phyloP scores from a whole-genome alignment of 1,140 invertebrate species.

The Drosophila virilis region DNA sequence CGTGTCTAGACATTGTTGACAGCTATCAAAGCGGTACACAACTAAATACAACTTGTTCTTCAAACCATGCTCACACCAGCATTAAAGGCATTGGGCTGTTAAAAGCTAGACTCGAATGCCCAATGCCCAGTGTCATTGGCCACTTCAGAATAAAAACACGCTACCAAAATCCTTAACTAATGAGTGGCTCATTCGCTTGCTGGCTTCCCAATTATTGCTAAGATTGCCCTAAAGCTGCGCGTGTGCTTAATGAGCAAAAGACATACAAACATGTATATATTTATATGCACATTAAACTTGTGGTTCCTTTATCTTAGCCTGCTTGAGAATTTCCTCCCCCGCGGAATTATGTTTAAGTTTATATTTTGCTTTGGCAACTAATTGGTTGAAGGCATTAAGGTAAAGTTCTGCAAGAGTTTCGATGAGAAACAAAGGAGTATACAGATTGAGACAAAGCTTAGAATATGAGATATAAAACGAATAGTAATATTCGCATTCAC shows the following conservation, averaged over 20 bases:
- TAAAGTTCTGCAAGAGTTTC: too few species aligned
- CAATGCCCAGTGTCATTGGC: not conserved
- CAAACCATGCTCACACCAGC: not conserved
- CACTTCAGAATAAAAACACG: not conserved
- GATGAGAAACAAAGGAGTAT: too few species aligned
- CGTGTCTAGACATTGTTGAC: conserved; percentile 7
- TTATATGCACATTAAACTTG: not conserved
- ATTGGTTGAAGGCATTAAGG: not conserved
- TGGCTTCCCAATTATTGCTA: conserved; percentile 5
- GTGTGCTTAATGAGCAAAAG: conserved; percentile 11
- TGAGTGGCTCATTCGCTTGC: conserved; percentile 5
- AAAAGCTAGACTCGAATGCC: not conserved
- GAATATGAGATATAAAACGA: too few species aligned
- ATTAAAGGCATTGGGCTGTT: not conserved
- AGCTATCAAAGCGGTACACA: conserved; percentile 1
- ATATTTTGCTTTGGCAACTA: not conserved
- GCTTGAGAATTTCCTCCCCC: not conserved
- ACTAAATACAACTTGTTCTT: not conserved
- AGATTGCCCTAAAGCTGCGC: not conserved
- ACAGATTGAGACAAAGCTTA: too few species aligned
- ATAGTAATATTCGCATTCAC: too few species aligned
- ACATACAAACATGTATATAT: not conserved
- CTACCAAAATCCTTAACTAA: not conserved
- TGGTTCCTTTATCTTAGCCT: not conserved
- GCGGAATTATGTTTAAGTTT: not conserved